Evolutionary conservation across 2,797 vertebrate species (phyloP), one percentile per base, ranked within the genome.

Genomic region (Cercopithecus neglectus): DNA sequence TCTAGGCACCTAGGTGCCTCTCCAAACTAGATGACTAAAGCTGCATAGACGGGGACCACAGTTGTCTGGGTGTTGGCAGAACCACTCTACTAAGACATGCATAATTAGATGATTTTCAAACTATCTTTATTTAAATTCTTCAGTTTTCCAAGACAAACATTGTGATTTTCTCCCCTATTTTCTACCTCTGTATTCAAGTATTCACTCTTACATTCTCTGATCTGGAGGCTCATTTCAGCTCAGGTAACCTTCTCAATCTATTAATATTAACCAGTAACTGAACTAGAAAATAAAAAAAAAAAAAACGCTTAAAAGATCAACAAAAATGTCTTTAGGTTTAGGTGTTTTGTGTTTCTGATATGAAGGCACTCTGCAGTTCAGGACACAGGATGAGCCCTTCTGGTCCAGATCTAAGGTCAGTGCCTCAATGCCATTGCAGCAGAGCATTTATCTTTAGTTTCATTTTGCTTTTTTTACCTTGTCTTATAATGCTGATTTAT

Each of bases 401-500:
- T 72, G 64, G 39, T 87, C 55, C 13, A 24, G 30, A 24, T 87
- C 26, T 61, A 72, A 94, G 86, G 95, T 94, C 80, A 91, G 61
- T 8, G 11, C 6, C 85, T 96, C 86, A 74, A 24, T 11, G 6
- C 8, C 67, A 1, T 10, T 57, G n/a, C 30, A 48, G 76, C 33
- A 72, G 48, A 50, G 13, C 87, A 89, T 96, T 80, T 53, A 64
- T 94, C 82, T 96, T 93, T 26, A 57, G 41, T 87, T 91, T 74
- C 50, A 33, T 84, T 96, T 85, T 79, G 57, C 61, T 83, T 83
- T 83, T 30, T 94, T 64, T 87, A 10, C 39, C 84, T 92, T 96
- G 95, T 95, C 94, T 92, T 82, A 61, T 53, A 50, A 82, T 64
- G 59, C 22, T 97, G 95, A 97, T 92, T 95, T 97, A 97, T 97